Evolutionary conservation across 2,888 invertebrate genomes (phyloP), one percentile per base, ranked within the genome.

Genomic region (Mayetiola destructor): DNA sequence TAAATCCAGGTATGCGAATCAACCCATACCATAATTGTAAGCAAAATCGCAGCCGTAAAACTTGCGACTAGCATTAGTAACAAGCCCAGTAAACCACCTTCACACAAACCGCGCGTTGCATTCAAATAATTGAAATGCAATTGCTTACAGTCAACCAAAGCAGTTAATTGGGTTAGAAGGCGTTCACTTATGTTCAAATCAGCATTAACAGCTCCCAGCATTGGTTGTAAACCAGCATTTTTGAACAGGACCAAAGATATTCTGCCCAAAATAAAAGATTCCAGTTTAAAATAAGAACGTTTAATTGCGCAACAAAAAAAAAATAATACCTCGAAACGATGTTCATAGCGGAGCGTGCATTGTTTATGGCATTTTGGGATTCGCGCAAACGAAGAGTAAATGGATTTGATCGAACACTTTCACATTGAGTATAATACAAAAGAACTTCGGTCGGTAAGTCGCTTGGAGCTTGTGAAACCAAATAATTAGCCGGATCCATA

Each of bases 1-100:
- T 94, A 92, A 69, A 94, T 93, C 94, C 95, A 95, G 9, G 94
- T 92, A 67, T 94, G 93, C 4, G 93, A 94, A 69, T 94, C 92
- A 57, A 95, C 85, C 79, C 94, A 88, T 56, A 94, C 93, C 64
- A 94, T 82, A 30, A 92, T 82, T 0, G 94, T 93, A 70, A 95
- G 84, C 64, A 94, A 77, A 62, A 95, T 79, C 12, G 94, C 94
- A 32, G 92, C 88, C 37, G 86, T 81, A 37, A 89, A 80, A 59
- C 92, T 85, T 30, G 93, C 90, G 59, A 88, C 75, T 63, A 95
- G 76, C 80, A 95, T 89, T 58, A 94, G 80, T 2, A 87, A 84
- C 61, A 91, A 72, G 56, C 90, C 93, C 69, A 82, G 77, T 71
- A 93, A 69, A 37, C 89, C 87, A 3, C 85, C 82, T 66, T 87